A percentile compares a stretch with the other conserved stretches of the same genome.
These are phyloP conservation scores for Sinotaia quadrata DNA, from an alignment of 2,888 invertebrate genomes.

Conservation along the genomic window DNA sequence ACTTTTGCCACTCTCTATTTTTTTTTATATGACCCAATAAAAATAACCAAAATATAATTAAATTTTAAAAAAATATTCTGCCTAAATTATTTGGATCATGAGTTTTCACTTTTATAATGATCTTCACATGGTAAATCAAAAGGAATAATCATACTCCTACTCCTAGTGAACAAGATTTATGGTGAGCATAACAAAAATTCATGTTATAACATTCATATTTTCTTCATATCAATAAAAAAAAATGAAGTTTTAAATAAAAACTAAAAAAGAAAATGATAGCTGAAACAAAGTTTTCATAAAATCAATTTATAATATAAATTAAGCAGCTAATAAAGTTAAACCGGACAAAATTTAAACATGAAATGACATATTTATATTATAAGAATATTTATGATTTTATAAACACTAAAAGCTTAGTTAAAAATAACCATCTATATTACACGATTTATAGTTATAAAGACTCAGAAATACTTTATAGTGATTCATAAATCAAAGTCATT, in stretches of 20 bases:
- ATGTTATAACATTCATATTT: no score
- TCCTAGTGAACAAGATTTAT: not conserved
- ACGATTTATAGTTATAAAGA: not conserved
- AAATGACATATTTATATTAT: not conserved
- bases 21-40: no score
- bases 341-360: not conserved
- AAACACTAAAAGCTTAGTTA: not conserved
- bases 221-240: no score
- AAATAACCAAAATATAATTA: no score
- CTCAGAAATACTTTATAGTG: not conserved
- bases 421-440: not conserved
- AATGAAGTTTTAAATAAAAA: no score
- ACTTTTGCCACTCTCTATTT: no score
- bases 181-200: no score
- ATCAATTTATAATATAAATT: no score
- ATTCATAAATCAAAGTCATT: not conserved
- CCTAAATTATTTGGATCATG: not conserved
- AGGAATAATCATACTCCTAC: not conserved
- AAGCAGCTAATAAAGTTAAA: no score
- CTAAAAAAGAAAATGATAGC: no score
- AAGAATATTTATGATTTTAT: not conserved
- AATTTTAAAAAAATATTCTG: no score
- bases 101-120: not conserved
- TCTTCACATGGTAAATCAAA: not conserved
- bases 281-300: no score